Conservation (phyloP, 2,113 vertebrate species). For the Cacatua alba region DNA sequence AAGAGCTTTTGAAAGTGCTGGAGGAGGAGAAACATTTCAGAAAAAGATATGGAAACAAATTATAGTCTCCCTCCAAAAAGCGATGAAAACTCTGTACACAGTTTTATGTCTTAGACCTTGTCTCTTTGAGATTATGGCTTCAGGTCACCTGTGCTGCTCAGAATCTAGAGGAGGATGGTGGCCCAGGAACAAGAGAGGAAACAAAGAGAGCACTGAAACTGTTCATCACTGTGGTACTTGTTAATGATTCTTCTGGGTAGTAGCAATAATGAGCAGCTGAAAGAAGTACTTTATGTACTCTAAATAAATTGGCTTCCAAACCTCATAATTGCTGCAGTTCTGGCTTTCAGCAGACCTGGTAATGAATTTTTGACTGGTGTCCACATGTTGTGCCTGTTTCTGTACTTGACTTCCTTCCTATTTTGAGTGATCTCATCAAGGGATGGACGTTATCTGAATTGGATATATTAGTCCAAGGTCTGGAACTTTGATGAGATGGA, state of each 20-base stretch:
- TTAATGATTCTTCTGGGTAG: slow-evolving; percentile 37
- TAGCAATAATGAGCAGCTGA: slow-evolving; percentile 53
- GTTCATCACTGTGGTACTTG: slow-evolving; percentile 5
- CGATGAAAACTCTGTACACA: not conserved
- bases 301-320: slow-evolving; percentile 47
- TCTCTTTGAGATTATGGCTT: not conserved
- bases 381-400: slow-evolving; percentile 12
- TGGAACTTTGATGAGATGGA: not conserved
- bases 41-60: not conserved
- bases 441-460: not conserved
- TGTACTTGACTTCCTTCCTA: slow-evolving; percentile 15
- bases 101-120: not conserved
- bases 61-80: not conserved
- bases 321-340: slow-evolving; percentile 32
- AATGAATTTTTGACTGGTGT: slow-evolving; percentile 64
- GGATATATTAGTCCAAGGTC: not conserved
- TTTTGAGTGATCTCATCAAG: not conserved
- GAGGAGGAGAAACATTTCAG: not conserved
- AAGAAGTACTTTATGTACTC: slow-evolving; percentile 46
- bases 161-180: not conserved
- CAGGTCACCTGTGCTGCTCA: not conserved
- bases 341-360: slow-evolving; percentile 53
- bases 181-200: not conserved
- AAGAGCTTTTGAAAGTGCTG: not conserved
- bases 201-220: slow-evolving; percentile 33